These are phyloP conservation scores for Scleropages formosus DNA, from an alignment of 2,797 vertebrate genomes.

Conservation along the genomic window DNA sequence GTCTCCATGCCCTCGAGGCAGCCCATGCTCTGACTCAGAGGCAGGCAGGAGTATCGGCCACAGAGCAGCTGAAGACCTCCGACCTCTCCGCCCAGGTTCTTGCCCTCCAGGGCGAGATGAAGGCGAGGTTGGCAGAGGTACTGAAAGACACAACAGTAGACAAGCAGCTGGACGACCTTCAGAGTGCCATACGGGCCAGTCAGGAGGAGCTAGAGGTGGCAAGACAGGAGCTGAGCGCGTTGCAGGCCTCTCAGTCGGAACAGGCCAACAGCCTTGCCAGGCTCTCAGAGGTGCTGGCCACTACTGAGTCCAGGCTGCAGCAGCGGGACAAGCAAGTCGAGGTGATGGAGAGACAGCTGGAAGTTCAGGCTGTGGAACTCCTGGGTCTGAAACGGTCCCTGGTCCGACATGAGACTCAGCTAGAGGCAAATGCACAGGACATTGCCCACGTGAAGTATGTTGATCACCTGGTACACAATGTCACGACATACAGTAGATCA, in stretches of 20 bases:
- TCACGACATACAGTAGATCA: neutral
- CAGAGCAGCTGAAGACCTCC: constrained; percentile 57
- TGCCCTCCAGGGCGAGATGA: constrained; percentile 58
- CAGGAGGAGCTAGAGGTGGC: constrained; percentile 52
- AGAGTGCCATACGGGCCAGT: constrained; percentile 44
- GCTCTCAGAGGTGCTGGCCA: constrained; percentile 39
- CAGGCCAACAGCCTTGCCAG: constrained; percentile 49
- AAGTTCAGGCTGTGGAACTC: constrained; percentile 47
- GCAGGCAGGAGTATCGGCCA: constrained; percentile 54
- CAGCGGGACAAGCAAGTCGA: constrained; percentile 34
- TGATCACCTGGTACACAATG: neutral
- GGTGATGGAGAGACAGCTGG: constrained; percentile 42
- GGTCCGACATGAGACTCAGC: constrained; percentile 41
- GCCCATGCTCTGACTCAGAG: constrained; percentile 55
- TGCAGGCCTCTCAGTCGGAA: constrained; percentile 37
- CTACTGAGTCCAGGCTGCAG: constrained; percentile 45
- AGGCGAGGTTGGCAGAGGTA: constrained; percentile 57
- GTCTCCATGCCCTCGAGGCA: constrained; percentile 56
- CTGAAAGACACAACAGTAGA: constrained; percentile 49
- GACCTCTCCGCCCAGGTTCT: constrained; percentile 61
- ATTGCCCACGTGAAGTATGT: constrained; percentile 56
- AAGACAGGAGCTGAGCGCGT: constrained; percentile 48
- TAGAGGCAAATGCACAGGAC: constrained; percentile 49
- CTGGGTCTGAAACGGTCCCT: constrained; percentile 49
- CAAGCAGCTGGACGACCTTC: constrained; percentile 56